phyloP scores from a whole-genome alignment of 2,113 vertebrate genomes.

The Leucopternis melanops region DNA sequence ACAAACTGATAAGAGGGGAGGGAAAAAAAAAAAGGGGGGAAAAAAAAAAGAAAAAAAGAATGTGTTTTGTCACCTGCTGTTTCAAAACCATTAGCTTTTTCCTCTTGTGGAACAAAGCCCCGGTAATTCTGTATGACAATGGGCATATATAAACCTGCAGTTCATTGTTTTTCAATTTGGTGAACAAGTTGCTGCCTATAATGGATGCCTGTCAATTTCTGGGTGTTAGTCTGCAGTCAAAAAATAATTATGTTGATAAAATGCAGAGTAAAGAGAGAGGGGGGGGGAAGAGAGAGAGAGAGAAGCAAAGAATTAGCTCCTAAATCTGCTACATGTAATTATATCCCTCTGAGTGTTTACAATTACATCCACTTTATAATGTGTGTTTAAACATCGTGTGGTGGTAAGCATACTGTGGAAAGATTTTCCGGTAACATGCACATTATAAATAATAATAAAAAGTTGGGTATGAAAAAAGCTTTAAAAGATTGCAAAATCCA shows the following conservation, averaged over 20 bases:
- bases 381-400: conserved; percentile 75
- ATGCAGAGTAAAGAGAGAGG: conserved; percentile 64
- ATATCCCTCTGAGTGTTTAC: conserved; percentile 80
- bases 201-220: conserved; percentile 79
- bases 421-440: conserved; percentile 58
- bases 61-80: conserved; percentile 92
- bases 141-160: conserved; percentile 82
- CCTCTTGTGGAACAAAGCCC: conserved; percentile 87
- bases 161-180: conserved; percentile 87
- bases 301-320: conserved; percentile 4
- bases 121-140: conserved; percentile 92
- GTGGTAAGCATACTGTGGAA: conserved; percentile 71
- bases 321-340: conserved; percentile 82
- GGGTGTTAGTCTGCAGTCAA: conserved; percentile 71
- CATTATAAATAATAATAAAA: conserved; percentile 68
- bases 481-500: conserved; percentile 64
- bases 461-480: conserved; percentile 60
- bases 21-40: background rate
- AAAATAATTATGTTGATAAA: conserved; percentile 83
- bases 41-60: conserved; percentile 11
- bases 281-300: background rate
- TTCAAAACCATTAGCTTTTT: conserved; percentile 97
- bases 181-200: conserved; percentile 75
- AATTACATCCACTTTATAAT: conserved; percentile 78
- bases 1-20: conserved; percentile 80